phyloP scores from a whole-genome alignment of 2,888 invertebrate species.

The Galerucella nymphaeae region DNA sequence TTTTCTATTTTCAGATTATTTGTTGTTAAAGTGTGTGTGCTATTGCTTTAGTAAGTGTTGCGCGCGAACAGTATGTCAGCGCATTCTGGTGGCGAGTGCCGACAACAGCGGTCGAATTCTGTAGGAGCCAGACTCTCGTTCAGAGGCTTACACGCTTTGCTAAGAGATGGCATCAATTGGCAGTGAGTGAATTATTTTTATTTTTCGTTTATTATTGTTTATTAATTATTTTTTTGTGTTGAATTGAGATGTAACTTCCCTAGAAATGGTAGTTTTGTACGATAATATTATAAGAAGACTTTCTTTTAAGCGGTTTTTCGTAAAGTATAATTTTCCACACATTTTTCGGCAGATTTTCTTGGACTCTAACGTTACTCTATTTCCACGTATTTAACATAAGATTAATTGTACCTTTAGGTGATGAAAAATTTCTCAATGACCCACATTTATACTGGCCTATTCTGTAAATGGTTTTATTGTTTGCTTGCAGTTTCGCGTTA shows the following conservation, averaged over 20 bases:
- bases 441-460: conserved; percentile 9
- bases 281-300: not conserved
- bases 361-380: not conserved
- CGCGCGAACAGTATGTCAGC: conserved; percentile 56
- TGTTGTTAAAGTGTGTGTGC: conserved; percentile 40
- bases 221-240: not conserved
- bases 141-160: conserved; percentile 57
- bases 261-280: not conserved
- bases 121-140: conserved; percentile 59
- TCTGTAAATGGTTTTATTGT: conserved; percentile 14
- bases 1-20: conserved; percentile 35
- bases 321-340: not conserved
- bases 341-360: not conserved
- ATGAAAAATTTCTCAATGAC: conserved; percentile 14
- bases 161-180: conserved; percentile 61
- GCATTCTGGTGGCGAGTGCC: conserved; percentile 59
- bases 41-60: conserved; percentile 26
- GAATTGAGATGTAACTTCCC: not conserved
- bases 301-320: not conserved
- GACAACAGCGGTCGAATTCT: conserved; percentile 61
- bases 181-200: conserved; percentile 57
- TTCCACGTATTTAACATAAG: not conserved
- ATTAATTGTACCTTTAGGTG: not conserved
- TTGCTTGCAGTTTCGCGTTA: not conserved
- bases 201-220: conserved; percentile 41